Percentiles rank a stretch among this genome's conserved stretches.
Evolutionary conservation across 2,797 vertebrate species (phyloP).

Genomic region (Apogon talboti): DNA sequence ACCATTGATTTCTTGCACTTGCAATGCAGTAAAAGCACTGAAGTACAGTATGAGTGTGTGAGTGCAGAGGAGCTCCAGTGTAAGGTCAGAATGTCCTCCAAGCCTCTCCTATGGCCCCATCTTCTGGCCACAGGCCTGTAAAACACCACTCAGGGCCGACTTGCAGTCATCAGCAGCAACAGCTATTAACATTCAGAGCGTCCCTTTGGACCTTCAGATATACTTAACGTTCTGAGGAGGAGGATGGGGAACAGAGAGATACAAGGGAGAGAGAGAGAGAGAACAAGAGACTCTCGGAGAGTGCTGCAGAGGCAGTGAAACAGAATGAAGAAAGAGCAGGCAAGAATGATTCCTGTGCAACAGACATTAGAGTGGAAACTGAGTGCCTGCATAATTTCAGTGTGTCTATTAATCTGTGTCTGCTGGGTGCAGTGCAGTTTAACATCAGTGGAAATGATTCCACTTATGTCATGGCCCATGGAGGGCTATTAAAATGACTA

Average conservation of each 20-base stretch:
- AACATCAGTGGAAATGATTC: constrained; percentile 43
- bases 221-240: constrained; percentile 52
- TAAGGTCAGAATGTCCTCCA: constrained; percentile 72
- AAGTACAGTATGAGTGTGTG: constrained; percentile 6
- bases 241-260: constrained; percentile 30
- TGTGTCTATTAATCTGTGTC: constrained; percentile 60
- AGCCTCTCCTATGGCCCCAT: constrained; percentile 79
- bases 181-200: constrained; percentile 39
- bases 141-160: constrained; percentile 42
- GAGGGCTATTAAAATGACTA: constrained; percentile 58
- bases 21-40: constrained; percentile 17
- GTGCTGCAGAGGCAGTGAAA: constrained; percentile 19
- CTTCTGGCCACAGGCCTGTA: constrained; percentile 77
- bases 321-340: constrained; percentile 33
- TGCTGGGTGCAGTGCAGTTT: constrained; percentile 49
- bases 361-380: constrained; percentile 45
- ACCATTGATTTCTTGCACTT: constrained; percentile 25
- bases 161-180: constrained; percentile 31
- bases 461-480: constrained; percentile 46
- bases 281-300: constrained; percentile 16
- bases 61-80: constrained; percentile 7
- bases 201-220: constrained; percentile 46
- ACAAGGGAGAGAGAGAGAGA: constrained; percentile 21
- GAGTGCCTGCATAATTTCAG: constrained; percentile 55
- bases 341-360: constrained; percentile 41